Conservation (phyloP, 1,140 invertebrate species). For the Drosophila virilis region DNA sequence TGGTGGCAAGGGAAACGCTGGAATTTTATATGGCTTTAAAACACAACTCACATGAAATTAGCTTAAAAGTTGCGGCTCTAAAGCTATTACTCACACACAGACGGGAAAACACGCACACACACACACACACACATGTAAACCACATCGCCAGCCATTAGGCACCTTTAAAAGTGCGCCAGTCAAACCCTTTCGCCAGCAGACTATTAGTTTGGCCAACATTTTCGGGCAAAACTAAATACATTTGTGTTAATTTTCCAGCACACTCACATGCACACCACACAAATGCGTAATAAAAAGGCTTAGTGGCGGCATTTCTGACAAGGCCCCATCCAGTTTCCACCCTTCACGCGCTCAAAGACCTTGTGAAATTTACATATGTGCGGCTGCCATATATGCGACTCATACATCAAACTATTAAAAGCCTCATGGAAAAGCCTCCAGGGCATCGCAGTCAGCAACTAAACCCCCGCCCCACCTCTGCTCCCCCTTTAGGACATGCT, state of each 20-base stretch:
- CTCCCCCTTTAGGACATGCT: neutral
- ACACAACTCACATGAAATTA: constrained; percentile 51
- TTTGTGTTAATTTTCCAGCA: constrained; percentile 73
- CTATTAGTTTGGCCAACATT: constrained; percentile 62
- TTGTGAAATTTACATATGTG: constrained; percentile 78
- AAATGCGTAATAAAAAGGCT: constrained; percentile 54
- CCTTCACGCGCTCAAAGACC: constrained; percentile 22
- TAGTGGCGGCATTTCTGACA: constrained; percentile 41
- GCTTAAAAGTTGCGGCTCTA: constrained; percentile 49
- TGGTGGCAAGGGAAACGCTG: neutral
- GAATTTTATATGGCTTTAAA: constrained; percentile 32
- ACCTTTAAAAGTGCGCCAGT: constrained; percentile 47
- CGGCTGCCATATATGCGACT: constrained; percentile 58
- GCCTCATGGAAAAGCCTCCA: constrained; percentile 66
- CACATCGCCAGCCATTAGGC: constrained; percentile 41
- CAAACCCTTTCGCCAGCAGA: constrained; percentile 7
- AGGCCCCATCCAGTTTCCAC: neutral
- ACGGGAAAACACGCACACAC: constrained; percentile 4
- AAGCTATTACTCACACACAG: constrained; percentile 44
- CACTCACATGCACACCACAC: constrained; percentile 6
- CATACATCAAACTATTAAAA: constrained; percentile 83
- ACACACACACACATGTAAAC: neutral
- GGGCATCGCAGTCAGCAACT: constrained; percentile 47
- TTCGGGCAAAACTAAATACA: constrained; percentile 74
- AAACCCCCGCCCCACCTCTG: neutral